A percentile compares a stretch with the other conserved stretches of the same genome.
Evolutionary conservation across 1,140 invertebrate genomes (phyloP).

Genomic region (Gonioctena quinquepunctata): DNA sequence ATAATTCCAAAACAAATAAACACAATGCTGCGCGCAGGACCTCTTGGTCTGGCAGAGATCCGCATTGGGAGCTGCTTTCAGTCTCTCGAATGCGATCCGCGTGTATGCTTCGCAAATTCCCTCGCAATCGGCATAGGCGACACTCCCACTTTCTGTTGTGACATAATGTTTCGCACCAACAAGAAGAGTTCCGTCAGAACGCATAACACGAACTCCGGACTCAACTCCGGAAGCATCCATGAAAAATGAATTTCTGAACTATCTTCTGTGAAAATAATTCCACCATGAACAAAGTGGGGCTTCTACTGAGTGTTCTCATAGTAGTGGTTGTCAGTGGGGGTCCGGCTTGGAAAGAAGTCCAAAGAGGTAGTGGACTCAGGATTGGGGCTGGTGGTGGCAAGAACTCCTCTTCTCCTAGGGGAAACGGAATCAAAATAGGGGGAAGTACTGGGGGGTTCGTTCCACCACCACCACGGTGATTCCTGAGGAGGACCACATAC

Average conservation of each 20-base stretch:
- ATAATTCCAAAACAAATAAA: background rate
- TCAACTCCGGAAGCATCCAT: background rate
- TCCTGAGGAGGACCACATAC: slow-evolving; percentile 46
- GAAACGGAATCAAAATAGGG: slow-evolving; percentile 48
- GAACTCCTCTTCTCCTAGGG: slow-evolving; percentile 35
- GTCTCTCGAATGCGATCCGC: background rate
- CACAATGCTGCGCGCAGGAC: slow-evolving; percentile 9
- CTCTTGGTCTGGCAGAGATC: background rate
- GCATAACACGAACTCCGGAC: background rate
- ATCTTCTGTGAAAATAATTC: background rate
- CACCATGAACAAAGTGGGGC: slow-evolving; percentile 40
- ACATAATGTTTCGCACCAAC: background rate
- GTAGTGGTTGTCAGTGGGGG: slow-evolving; percentile 56
- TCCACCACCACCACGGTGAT: slow-evolving; percentile 45
- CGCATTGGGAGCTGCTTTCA: slow-evolving; percentile 16
- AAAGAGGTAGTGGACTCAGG: slow-evolving; percentile 55
- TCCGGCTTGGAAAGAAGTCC: slow-evolving; percentile 53
- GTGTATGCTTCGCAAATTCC: background rate
- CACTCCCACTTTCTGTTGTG: slow-evolving; percentile 14
- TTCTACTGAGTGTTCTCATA: slow-evolving; percentile 48
- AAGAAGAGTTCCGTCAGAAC: background rate
- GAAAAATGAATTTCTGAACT: background rate
- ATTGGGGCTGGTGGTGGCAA: slow-evolving; percentile 53
- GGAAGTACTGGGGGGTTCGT: slow-evolving; percentile 39
- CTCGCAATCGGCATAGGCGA: background rate